Evolutionary conservation across 1,140 invertebrate species (phyloP).

Genomic region (Argopecten irradians): DNA sequence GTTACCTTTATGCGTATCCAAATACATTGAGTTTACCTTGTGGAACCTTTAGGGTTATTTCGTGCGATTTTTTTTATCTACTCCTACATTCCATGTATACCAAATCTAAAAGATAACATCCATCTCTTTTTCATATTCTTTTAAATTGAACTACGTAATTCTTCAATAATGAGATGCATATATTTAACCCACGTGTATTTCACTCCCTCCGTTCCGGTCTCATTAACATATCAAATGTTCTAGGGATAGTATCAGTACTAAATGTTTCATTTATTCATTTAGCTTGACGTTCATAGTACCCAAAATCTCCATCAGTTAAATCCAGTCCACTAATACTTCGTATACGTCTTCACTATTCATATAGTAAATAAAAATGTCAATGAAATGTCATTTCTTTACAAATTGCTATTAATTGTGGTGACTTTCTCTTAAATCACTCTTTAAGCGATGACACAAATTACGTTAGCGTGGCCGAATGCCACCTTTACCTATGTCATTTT

Average conservation of each 20-base stretch:
- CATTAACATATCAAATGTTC: background rate
- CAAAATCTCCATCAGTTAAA: background rate
- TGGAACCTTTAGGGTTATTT: too few relatives aligned
- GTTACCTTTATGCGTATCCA: too few relatives aligned
- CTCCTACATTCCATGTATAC: too few relatives aligned
- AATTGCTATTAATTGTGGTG: conserved; percentile 8
- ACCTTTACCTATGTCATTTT: background rate
- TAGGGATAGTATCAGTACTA: background rate
- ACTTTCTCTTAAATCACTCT: background rate
- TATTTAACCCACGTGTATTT: background rate
- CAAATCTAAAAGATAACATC: too few relatives aligned
- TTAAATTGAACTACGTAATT: background rate
- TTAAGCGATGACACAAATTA: background rate
- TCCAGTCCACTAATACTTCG: background rate
- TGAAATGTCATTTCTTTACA: background rate
- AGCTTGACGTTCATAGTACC: background rate
- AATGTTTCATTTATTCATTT: background rate
- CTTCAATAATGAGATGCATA: background rate
- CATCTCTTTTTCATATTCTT: too few relatives aligned
- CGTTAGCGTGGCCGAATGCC: background rate
- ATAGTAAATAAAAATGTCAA: conserved; percentile 4
- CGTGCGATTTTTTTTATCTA: too few relatives aligned
- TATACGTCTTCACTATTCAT: background rate
- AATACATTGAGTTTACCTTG: too few relatives aligned
- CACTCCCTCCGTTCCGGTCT: background rate